Base-by-base conservation (phyloP, 2,113 vertebrate genomes). In the Anoplopoma fimbria region DNA sequence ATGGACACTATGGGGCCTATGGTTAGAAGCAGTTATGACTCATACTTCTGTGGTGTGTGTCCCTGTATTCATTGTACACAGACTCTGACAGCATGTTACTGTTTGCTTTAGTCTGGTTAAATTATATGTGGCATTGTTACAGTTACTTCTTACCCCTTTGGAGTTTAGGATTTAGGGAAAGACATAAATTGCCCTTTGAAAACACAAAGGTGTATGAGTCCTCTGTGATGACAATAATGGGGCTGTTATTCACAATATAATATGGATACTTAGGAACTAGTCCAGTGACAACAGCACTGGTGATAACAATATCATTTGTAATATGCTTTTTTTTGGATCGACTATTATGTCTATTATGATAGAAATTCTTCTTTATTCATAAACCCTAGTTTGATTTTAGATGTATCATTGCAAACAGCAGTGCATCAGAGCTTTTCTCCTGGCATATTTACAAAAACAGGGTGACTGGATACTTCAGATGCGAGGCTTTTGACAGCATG, bases 401-500 rank as follows among this genome's bases (percentile, higher is more conserved):
- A 58, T 71, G 42, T 31, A 72, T 13, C 17, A 14, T 6, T 71
- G 40, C 77, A 77, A 83, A 82, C 58, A 10, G n/a, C 27, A 23
- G 74, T 55, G 60, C 19, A 36, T 62, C 57, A 58, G 31, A 61
- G 58, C 1, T 80, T 88, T 70, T 40, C 53, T 78, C 10, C 47
- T 89, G 88, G 70, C 81, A 78, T 77, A 77, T 91, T 89, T 82
- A 86, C 80, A 83, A 84, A 49, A 29, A 12, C 55, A 49, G 79
- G 80, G 77, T 79, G 74, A 80, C 40, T 76, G 51, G 61, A 72
- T 84, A 55, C 71, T 74, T 83, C 68, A 23, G 58, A 47, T 87
- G 81, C 76, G 79, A 91, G 78, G 67, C 49, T 58, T 89, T 81
- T 74, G 88, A 91, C 82, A 87, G 81, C 70, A 65, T 49, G 64